A percentile compares a stretch with the other conserved stretches of the same genome.
Evolutionary conservation across 1,140 invertebrate genomes (phyloP).

Genomic region (Harlomillsia oculata): DNA sequence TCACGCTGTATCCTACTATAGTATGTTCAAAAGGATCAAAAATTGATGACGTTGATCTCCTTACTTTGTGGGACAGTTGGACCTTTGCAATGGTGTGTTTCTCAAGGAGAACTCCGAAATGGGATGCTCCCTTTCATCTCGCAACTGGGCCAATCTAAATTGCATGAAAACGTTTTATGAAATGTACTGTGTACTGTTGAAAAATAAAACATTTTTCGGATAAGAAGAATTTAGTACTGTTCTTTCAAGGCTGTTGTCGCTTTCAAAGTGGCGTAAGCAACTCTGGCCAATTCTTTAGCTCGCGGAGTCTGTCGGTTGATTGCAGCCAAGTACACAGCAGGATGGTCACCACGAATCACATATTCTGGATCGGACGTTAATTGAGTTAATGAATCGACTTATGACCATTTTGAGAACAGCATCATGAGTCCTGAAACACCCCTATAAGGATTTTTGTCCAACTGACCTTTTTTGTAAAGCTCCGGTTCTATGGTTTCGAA

Average conservation of each 20-base stretch:
- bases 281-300: constrained; percentile 52
- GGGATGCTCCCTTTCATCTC: constrained; percentile 31
- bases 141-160: constrained; percentile 25
- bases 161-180: background rate
- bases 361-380: constrained; percentile 46
- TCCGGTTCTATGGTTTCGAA: constrained; percentile 56
- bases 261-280: constrained; percentile 58
- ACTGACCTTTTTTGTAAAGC: constrained; percentile 58
- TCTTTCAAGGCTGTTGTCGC: constrained; percentile 43
- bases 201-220: background rate
- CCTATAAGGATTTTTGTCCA: no score
- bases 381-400: no score
- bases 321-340: constrained; percentile 59
- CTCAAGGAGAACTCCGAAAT: constrained; percentile 21
- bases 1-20: no score
- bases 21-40: no score
- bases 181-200: background rate
- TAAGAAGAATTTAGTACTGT: constrained; percentile 36
- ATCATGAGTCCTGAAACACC: no score
- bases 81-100: constrained; percentile 12
- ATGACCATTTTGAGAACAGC: no score
- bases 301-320: constrained; percentile 60
- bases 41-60: no score
- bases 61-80: constrained; percentile 32
- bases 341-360: constrained; percentile 53